phyloP scores from a whole-genome alignment of 2,797 vertebrate genomes.

The Valencia hispanica region DNA sequence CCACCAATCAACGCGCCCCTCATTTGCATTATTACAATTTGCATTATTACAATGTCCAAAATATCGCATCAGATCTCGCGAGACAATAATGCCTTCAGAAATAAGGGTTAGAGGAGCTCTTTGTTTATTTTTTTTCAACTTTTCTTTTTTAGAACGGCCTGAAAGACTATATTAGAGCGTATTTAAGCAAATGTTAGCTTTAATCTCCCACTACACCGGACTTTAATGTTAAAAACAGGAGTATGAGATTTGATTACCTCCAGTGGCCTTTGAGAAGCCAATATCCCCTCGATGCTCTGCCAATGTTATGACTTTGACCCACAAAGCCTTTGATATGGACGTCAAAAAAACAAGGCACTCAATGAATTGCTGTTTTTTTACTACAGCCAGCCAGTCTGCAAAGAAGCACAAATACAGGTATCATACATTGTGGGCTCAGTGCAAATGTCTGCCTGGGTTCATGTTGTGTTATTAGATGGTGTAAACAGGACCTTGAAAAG shows the following conservation, averaged over 20 bases:
- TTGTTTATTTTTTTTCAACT: too few species aligned
- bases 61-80: too few species aligned
- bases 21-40: too few species aligned
- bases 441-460: background rate
- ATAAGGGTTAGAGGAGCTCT: too few species aligned
- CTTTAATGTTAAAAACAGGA: background rate
- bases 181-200: background rate
- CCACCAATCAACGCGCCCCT: too few species aligned
- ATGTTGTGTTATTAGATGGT: background rate
- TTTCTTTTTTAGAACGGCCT: too few species aligned
- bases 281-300: background rate
- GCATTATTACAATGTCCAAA: too few species aligned
- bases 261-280: background rate
- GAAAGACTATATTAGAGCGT: too few species aligned
- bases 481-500: background rate
- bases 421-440: background rate
- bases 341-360: background rate
- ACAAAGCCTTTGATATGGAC: background rate
- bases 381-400: background rate
- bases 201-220: conserved; percentile 2
- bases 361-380: background rate
- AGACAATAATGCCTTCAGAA: too few species aligned
- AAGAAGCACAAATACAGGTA: background rate
- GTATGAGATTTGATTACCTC: conserved; percentile 15
- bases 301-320: background rate